phyloP scores from a whole-genome alignment of 2,797 vertebrate genomes.

The Oreochromis mossambicus region DNA sequence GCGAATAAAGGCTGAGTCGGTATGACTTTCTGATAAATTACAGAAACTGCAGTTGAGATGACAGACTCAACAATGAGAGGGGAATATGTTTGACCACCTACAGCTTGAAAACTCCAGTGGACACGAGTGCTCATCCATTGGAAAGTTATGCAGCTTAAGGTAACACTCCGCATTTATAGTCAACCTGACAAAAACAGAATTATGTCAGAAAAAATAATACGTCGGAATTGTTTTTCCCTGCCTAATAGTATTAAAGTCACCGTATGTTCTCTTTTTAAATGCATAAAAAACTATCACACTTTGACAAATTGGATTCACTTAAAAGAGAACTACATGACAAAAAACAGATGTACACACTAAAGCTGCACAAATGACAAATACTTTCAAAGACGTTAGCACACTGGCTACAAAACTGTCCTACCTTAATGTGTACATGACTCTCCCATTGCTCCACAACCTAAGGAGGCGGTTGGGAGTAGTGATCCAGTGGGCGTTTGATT shows the following conservation, averaged over 20 bases:
- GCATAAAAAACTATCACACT: neutral
- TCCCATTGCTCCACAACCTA: conserved; percentile 90
- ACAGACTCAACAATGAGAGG: conserved; percentile 39
- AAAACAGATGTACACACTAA: conserved; percentile 54
- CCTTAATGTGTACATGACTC: conserved; percentile 93
- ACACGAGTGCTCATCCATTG: conserved; percentile 98
- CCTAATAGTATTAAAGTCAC: neutral
- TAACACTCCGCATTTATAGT: conserved; percentile 99
- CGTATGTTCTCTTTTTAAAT: neutral
- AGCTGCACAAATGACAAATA: conserved; percentile 58
- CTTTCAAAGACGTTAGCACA: neutral
- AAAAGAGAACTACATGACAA: conserved; percentile 30
- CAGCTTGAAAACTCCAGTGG: conserved; percentile 99
- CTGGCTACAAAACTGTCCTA: conserved; percentile 39
- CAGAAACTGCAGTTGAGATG: conserved; percentile 59
- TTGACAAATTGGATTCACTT: conserved; percentile 27
- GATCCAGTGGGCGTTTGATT: conserved; percentile 97
- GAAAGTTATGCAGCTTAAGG: conserved; percentile 99
- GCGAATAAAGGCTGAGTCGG: conserved; percentile 6
- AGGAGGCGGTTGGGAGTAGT: conserved; percentile 94
- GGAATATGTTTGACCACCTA: conserved; percentile 79
- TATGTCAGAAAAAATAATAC: conserved; percentile 57
- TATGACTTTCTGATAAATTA: conserved; percentile 18
- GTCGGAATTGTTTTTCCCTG: conserved; percentile 29
- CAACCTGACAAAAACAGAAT: conserved; percentile 84